Conservation (phyloP, 2,888 invertebrate genomes). For the Andrena haemorrhoa region DNA sequence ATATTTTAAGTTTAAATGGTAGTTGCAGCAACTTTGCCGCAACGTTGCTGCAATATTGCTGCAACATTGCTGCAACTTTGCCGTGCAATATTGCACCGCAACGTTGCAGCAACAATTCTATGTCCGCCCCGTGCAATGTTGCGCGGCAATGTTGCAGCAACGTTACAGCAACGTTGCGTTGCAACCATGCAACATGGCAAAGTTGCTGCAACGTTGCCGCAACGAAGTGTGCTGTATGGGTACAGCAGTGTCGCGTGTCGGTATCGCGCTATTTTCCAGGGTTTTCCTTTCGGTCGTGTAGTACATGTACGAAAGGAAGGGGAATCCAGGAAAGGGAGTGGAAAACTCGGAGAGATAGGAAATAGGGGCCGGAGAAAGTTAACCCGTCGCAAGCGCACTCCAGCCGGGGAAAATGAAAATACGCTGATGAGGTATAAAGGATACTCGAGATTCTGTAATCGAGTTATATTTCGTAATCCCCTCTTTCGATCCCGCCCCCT, state of each 20-base stretch:
- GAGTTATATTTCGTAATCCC: slow-evolving; percentile 66
- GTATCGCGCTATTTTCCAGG: slow-evolving; percentile 25
- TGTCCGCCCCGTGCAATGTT: too few species aligned
- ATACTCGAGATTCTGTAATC: slow-evolving; percentile 72
- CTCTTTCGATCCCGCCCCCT: slow-evolving; percentile 31
- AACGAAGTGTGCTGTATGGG: too few species aligned
- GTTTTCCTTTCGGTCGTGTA: slow-evolving; percentile 3
- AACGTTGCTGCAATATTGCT: too few species aligned
- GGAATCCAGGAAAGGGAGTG: slow-evolving; percentile 30
- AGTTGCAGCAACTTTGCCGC: too few species aligned
- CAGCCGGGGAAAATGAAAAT: slow-evolving; percentile 66
- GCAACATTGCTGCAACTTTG: too few species aligned
- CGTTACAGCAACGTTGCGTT: too few species aligned
- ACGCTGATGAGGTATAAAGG: slow-evolving; percentile 69
- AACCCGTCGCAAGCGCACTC: slow-evolving; percentile 71
- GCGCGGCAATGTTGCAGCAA: too few species aligned
- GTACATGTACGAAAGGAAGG: neutral
- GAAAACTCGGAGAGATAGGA: slow-evolving; percentile 12
- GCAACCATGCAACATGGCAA: too few species aligned
- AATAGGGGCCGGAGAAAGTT: slow-evolving; percentile 66
- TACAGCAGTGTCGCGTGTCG: neutral
- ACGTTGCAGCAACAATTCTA: too few species aligned
- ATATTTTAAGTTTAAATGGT: too few species aligned
- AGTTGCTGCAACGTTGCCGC: too few species aligned
- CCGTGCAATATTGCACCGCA: too few species aligned